A percentile compares a stretch with the other conserved stretches of the same genome.
These are phyloP conservation scores for Rhadinocentrus ornatus DNA, from an alignment of 2,797 vertebrate species.

Conservation along the genomic window DNA sequence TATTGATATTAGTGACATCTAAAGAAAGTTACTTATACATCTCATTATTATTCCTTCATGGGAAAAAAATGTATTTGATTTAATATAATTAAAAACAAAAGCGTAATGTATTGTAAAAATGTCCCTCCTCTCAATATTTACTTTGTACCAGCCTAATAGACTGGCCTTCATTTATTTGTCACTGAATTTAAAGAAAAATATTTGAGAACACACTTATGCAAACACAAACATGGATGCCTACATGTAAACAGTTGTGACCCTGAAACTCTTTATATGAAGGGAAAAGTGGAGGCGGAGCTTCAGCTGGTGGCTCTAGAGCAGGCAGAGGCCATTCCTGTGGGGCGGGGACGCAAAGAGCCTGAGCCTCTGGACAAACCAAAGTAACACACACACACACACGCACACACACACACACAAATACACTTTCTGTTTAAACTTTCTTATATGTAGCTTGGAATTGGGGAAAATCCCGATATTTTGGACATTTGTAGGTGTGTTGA, in stretches of 20 bases:
- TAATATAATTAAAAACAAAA: neutral
- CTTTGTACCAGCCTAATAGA: neutral
- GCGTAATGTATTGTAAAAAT: neutral
- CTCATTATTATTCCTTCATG: neutral
- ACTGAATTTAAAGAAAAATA: no score
- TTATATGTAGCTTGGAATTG: neutral
- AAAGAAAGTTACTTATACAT: neutral
- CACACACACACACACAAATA: neutral
- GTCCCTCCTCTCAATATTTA: neutral
- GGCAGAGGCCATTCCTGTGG: conserved; percentile 90
- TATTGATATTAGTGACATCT: no score
- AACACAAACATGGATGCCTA: neutral
- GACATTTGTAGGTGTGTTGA: neutral
- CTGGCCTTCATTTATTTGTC: neutral
- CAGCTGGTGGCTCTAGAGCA: conserved; percentile 90
- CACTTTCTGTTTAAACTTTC: neutral
- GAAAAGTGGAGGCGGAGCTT: conserved; percentile 94
- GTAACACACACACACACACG: conserved; percentile 73
- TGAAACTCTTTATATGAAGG: conserved; percentile 76
- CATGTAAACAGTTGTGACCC: neutral
- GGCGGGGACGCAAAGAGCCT: conserved; percentile 89
- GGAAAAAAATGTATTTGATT: neutral
- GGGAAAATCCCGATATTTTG: neutral
- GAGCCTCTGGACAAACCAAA: conserved; percentile 94
- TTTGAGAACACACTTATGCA: neutral